phyloP scores from a whole-genome alignment of 2,113 vertebrate species.

The Bambusicola thoracicus region DNA sequence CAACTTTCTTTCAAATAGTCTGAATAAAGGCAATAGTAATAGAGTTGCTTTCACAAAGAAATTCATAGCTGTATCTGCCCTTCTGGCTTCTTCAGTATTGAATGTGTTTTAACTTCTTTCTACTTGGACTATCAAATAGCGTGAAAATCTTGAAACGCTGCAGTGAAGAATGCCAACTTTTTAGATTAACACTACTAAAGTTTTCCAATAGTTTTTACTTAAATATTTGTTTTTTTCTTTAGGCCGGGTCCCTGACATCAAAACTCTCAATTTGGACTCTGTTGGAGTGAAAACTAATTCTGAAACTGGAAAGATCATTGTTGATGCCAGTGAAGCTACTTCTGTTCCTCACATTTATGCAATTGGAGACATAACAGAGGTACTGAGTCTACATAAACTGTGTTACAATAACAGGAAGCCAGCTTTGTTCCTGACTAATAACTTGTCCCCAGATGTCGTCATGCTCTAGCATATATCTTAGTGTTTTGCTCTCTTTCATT shows the following conservation, averaged over 20 bases:
- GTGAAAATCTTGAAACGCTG: background rate
- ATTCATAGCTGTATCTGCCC: background rate
- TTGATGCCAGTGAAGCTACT: slow-evolving; percentile 85
- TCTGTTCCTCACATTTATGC: slow-evolving; percentile 90
- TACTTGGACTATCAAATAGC: background rate
- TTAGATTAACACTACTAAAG: background rate
- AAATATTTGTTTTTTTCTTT: background rate
- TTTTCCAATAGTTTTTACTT: background rate
- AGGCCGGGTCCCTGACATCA: slow-evolving; percentile 89
- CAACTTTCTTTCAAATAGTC: background rate
- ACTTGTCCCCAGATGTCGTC: slow-evolving; percentile 48
- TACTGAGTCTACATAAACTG: slow-evolving; percentile 68
- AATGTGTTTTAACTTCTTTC: background rate
- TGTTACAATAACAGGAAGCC: slow-evolving; percentile 70
- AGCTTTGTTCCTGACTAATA: slow-evolving; percentile 68
- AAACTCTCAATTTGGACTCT: slow-evolving; percentile 81
- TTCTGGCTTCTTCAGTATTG: background rate
- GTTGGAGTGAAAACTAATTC: slow-evolving; percentile 82
- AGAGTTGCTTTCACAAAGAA: background rate
- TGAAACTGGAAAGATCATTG: slow-evolving; percentile 86
- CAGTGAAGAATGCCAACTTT: background rate
- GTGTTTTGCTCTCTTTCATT: slow-evolving; percentile 40
- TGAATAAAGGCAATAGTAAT: background rate
- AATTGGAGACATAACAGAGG: slow-evolving; percentile 91
- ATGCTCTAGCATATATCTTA: background rate